phyloP scores from a whole-genome alignment of 2,113 vertebrate species.

The Cichladusa arquata region DNA sequence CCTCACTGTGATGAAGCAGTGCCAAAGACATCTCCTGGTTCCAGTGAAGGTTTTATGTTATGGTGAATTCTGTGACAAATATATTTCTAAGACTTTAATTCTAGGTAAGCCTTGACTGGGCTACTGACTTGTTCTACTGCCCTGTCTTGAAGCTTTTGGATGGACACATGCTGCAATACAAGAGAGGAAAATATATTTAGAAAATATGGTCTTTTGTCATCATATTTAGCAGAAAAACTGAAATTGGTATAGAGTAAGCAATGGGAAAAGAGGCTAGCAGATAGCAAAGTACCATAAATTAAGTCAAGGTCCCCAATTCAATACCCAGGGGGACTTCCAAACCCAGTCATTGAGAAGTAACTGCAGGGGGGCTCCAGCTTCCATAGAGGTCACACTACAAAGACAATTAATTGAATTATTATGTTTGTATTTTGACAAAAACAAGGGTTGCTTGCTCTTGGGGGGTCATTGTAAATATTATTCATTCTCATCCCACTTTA shows the following conservation, averaged over 20 bases:
- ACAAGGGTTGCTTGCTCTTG: neutral
- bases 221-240: neutral
- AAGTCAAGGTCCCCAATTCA: neutral
- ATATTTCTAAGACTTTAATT: neutral
- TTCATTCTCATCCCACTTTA: neutral
- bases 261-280: neutral
- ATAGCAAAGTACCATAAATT: neutral
- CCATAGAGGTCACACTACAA: neutral
- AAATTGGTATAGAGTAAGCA: neutral
- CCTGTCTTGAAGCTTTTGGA: neutral
- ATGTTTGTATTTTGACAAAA: neutral
- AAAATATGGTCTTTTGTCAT: neutral
- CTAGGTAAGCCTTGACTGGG: neutral
- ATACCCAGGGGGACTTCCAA: neutral
- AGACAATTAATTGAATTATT: neutral
- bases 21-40: neutral
- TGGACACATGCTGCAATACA: neutral
- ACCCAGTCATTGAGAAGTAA: neutral
- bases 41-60: neutral
- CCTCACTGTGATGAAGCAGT: neutral
- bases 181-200: neutral
- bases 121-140: neutral
- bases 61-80: neutral
- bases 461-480: neutral
- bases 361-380: neutral